phyloP scores from a whole-genome alignment of 2,113 vertebrate genomes.

The Zosterops pallidus region DNA sequence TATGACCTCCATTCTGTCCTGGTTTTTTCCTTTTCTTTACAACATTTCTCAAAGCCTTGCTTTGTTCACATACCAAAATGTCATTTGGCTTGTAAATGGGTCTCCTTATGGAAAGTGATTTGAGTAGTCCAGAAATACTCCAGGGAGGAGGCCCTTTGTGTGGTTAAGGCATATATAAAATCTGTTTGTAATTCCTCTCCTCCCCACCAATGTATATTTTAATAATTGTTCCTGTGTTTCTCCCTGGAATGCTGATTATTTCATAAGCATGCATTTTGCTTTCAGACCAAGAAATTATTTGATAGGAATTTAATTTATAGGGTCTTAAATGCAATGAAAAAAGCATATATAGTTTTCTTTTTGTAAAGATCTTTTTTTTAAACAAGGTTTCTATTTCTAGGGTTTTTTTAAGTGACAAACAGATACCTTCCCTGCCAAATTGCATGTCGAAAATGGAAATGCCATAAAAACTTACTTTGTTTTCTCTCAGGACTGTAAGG shows the following conservation, averaged over 20 bases:
- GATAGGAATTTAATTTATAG: neutral
- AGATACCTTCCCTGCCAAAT: neutral
- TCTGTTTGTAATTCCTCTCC: neutral
- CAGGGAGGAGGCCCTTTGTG: neutral
- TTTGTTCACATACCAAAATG: neutral
- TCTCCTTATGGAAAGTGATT: constrained; percentile 9
- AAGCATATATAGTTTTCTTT: neutral
- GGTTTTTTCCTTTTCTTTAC: neutral
- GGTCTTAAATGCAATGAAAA: neutral
- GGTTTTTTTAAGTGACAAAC: accelerated
- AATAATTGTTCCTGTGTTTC: neutral
- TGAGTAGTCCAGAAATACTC: neutral
- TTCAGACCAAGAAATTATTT: neutral
- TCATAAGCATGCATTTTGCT: neutral
- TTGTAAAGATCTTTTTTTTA: neutral
- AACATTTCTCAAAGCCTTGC: neutral
- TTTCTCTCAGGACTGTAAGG: neutral
- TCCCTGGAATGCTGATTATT: neutral
- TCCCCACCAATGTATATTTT: neutral
- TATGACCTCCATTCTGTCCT: neutral
- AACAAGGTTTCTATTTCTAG: neutral
- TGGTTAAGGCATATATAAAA: neutral
- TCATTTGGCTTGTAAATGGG: constrained; percentile 21
- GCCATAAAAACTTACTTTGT: neutral
- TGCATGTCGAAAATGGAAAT: neutral